phyloP scores from a whole-genome alignment of 2,888 invertebrate genomes.

The Conus canariensis region DNA sequence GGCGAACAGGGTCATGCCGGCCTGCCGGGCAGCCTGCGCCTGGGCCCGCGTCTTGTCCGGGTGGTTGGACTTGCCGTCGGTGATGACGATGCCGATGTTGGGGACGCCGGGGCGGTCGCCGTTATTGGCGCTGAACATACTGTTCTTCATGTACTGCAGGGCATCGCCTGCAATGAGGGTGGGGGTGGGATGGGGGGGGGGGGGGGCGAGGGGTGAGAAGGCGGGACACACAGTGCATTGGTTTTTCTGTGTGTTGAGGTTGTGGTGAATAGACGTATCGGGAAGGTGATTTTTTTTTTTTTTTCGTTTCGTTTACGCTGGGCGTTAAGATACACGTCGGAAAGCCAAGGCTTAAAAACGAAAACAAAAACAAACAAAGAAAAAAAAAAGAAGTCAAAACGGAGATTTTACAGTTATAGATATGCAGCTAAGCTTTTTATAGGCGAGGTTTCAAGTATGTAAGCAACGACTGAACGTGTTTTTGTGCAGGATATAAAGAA shows the following conservation, averaged over 20 bases:
- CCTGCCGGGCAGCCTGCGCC: constrained; percentile 57
- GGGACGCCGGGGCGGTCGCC: constrained; percentile 68
- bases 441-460: too few species aligned
- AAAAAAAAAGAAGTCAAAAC: not conserved
- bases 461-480: too few species aligned
- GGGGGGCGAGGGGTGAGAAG: not conserved
- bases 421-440: too few species aligned
- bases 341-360: not conserved
- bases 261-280: not conserved
- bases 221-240: not conserved
- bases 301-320: too few species aligned
- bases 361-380: not conserved
- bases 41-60: constrained; percentile 61
- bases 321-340: too few species aligned
- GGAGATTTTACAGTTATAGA: too few species aligned
- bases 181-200: not conserved
- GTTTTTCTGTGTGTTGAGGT: not conserved
- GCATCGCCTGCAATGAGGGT: constrained; percentile 49
- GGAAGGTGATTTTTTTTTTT: too few species aligned
- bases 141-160: constrained; percentile 56
- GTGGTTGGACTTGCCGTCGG: constrained; percentile 67
- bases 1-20: constrained; percentile 63
- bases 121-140: constrained; percentile 52
- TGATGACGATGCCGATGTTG: constrained; percentile 68
- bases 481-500: too few species aligned